Evolutionary conservation across 2,888 invertebrate species (phyloP).

Genomic region (Bedellia somnulentella): DNA sequence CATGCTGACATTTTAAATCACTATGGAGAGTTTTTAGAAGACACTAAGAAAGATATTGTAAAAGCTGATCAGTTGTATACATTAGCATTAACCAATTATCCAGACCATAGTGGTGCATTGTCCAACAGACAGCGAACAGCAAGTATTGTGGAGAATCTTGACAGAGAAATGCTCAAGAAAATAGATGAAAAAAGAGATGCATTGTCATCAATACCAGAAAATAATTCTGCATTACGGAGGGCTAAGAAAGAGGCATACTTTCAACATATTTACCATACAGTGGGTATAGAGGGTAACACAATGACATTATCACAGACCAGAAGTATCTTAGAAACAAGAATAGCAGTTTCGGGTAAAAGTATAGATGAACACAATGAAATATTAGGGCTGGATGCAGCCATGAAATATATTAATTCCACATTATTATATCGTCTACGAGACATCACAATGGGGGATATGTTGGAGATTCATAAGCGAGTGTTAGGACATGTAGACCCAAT

Average conservation of each 20-base stretch:
- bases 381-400: slow-evolving; percentile 88
- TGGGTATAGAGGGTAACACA: slow-evolving; percentile 97
- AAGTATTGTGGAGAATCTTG: slow-evolving; percentile 86
- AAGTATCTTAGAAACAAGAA: slow-evolving; percentile 84
- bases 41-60: slow-evolving; percentile 80
- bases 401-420: slow-evolving; percentile 88
- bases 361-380: slow-evolving; percentile 97
- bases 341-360: slow-evolving; percentile 82
- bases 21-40: slow-evolving; percentile 92
- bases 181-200: slow-evolving; percentile 85
- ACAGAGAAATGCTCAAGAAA: slow-evolving; percentile 73
- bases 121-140: slow-evolving; percentile 83
- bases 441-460: slow-evolving; percentile 81
- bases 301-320: slow-evolving; percentile 92
- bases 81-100: slow-evolving; percentile 80
- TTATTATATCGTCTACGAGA: slow-evolving; percentile 75
- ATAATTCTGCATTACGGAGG: slow-evolving; percentile 76
- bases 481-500: slow-evolving; percentile 93
- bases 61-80: slow-evolving; percentile 90
- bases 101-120: slow-evolving; percentile 78
- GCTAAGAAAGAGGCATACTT: slow-evolving; percentile 96
- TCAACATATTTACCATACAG: slow-evolving; percentile 94
- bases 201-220: slow-evolving; percentile 78
- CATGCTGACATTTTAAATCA: slow-evolving; percentile 91
- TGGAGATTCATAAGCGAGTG: slow-evolving; percentile 90